Evolutionary conservation across 2,113 vertebrate genomes (phyloP), one percentile per base, ranked within the genome.

Genomic region (Erinaceus europaeus): DNA sequence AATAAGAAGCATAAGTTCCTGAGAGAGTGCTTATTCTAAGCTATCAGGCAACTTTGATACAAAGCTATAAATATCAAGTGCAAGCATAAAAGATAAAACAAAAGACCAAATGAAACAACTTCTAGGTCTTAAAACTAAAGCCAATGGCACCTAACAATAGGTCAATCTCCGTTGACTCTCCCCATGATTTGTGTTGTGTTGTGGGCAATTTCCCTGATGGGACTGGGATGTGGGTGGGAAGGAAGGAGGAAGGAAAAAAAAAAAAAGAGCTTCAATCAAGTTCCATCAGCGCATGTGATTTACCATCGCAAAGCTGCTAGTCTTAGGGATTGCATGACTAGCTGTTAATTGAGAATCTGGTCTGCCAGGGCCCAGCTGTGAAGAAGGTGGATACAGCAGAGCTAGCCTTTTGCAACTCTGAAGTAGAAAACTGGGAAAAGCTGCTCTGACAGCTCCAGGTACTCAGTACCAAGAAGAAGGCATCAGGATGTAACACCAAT

Each of bases 281-380:
- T 96, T 96, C 96, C 96, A 96, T 96, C 96, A 96, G 96, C 91
- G 96, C 96, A 94, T 95, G 95, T 93, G 96, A 97, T 96, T 94
- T 92, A 94, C 95, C 94, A 92, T 87, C 9, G 95, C 94, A 94
- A 95, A 96, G 94, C 95, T 92, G 95, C 95, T 46, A 23, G 95
- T 92, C 83, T 92, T 94, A 76, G 88, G 92, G 95, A 93, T 81
- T 96, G 95, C 96, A 94, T 93, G 95, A 89, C 96, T 90, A 91
- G 96, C 95, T 96, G 95, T 95, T 97, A 96, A 96, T 92, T 95
- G 97, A 96, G 96, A 96, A 95, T 95, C 94, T 78, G 92, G 89
- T 75, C 95, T 95, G 97, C 92, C 86, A 89, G 93, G 94, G 76
- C 94, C 94, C 96, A 96, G 96, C 96, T 93, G 93, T 52, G 83